Base-by-base conservation (phyloP, 2,888 invertebrate species). In the Epiblema foenella region DNA sequence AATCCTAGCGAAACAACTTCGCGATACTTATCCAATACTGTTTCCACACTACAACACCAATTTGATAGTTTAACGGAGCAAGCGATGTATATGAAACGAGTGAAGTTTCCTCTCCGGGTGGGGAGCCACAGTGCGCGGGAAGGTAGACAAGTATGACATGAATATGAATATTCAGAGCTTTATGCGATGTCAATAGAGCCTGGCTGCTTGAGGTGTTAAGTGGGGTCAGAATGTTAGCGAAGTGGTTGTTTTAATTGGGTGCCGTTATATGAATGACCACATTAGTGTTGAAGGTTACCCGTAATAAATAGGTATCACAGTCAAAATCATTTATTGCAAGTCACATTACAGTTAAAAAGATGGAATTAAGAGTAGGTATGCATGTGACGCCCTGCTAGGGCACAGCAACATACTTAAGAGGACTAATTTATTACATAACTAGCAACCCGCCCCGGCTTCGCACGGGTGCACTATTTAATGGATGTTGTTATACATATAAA, bases 121-220 rank as follows among this genome's bases (percentile, higher is more conserved):
- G 33, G 12, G 10, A n/a, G 17, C 20, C 12, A 15, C 20, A 46
- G 54, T 66, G 54, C 12, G 3, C n/a, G 54, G 37, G 42, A 51
- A 46, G 52, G 69, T 54, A 70, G 65, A 65, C 52, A 12, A 70
- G 69, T 66, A 54, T 54, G 65, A 60, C 70, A 66, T 60, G 70
- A 59, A 66, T 39, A 70, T 70, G 70, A 60, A 70, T 70, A 70
- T 70, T 70, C 70, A 70, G 52, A 18, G 59, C 66, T 60, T 54
- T 69, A 20, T 59, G 42, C 24, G 12, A 51, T 42, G 54, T 70
- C 70, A 60, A 70, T 70, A 59, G 59, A 60, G 39, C 42, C 15
- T 17, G 17, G 29, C 54, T 70, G 20, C 65, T 65, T 29, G 18
- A 59, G 64, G 54, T 65, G 58, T 54, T 17, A 59, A 59, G 39